These are phyloP conservation scores for Lutjanus argentimaculatus DNA, from an alignment of 2,797 vertebrate species.

Conservation along the genomic window DNA sequence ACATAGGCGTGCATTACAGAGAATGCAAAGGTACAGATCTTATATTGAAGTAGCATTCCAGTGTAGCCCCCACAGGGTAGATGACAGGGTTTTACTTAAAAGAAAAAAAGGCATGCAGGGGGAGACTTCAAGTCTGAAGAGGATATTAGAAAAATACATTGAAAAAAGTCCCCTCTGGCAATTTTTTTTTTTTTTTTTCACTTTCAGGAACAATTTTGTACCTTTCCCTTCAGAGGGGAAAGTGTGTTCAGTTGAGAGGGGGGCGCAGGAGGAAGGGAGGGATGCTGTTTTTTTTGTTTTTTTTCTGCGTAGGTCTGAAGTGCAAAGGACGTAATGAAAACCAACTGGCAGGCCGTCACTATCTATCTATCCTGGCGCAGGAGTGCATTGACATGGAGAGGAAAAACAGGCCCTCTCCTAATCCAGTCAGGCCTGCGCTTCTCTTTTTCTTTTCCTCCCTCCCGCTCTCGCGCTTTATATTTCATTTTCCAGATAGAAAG, in stretches of 20 bases:
- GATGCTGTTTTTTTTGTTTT: conserved; percentile 55
- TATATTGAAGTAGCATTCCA: conserved; percentile 84
- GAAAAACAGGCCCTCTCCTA: conserved; percentile 80
- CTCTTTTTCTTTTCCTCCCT: conserved; percentile 49
- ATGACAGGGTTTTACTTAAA: conserved; percentile 87
- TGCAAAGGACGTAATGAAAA: conserved; percentile 86
- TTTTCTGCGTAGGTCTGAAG: conserved; percentile 68
- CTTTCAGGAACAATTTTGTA: conserved; percentile 83
- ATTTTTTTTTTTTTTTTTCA: conserved; percentile 75
- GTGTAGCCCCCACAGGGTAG: conserved; percentile 80
- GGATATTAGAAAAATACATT: conserved; percentile 90
- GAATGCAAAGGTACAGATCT: conserved; percentile 83
- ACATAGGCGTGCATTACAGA: conserved; percentile 69
- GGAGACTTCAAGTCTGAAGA: conserved; percentile 86
- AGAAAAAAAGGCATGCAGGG: conserved; percentile 75
- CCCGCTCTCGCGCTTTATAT: conserved; percentile 37
- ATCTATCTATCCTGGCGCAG: conserved; percentile 81
- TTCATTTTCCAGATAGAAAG: conserved; percentile 69
- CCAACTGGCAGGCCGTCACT: conserved; percentile 87
- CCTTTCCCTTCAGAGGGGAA: conserved; percentile 78
- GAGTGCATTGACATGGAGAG: conserved; percentile 73
- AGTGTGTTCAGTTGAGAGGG: conserved; percentile 59
- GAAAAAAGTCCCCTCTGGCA: conserved; percentile 80
- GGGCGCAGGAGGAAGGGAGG: conserved; percentile 58
- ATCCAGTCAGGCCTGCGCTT: conserved; percentile 71